phyloP scores from a whole-genome alignment of 2,888 invertebrate genomes.

The Tubiluchus corallicola region DNA sequence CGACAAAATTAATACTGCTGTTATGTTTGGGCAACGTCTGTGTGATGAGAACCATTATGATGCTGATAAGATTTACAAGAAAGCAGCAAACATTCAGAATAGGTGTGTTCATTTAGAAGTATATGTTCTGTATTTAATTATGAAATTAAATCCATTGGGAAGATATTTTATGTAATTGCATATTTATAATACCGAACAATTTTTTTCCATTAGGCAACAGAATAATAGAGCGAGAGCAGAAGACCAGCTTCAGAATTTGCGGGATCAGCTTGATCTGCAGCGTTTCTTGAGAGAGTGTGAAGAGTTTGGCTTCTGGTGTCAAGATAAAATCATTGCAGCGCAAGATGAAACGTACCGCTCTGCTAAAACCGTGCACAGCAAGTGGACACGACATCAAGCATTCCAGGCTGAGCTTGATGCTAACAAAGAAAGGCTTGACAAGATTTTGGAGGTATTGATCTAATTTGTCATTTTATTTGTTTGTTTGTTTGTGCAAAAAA shows the following conservation, averaged over 20 bases:
- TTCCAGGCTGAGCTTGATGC: conserved; percentile 98
- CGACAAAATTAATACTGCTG: conserved; percentile 91
- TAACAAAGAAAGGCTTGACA: conserved; percentile 39
- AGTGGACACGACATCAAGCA: conserved; percentile 98
- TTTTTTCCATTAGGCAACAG: too few species aligned
- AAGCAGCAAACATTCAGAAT: conserved; percentile 81
- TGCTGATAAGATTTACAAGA: conserved; percentile 84
- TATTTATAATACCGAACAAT: too few species aligned
- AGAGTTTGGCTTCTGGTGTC: conserved; percentile 51
- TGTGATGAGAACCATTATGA: conserved; percentile 88
- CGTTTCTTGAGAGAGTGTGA: conserved; percentile 54
- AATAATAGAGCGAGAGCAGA: conserved; percentile 75
- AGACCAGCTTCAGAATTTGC: conserved; percentile 73
- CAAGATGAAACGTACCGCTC: conserved; percentile 97
- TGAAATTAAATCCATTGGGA: too few species aligned
- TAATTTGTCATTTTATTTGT: too few species aligned
- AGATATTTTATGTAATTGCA: too few species aligned
- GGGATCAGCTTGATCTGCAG: conserved; percentile 83
- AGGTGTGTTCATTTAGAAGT: too few species aligned
- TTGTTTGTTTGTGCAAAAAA: too few species aligned
- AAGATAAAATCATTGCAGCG: conserved; percentile 94
- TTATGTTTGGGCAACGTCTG: conserved; percentile 75
- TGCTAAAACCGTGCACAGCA: conserved; percentile 96
- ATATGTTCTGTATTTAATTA: too few species aligned
- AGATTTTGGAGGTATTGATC: conserved; percentile 18